Conservation (phyloP, 2,113 vertebrate genomes). For the Falcunculus frontatus region DNA sequence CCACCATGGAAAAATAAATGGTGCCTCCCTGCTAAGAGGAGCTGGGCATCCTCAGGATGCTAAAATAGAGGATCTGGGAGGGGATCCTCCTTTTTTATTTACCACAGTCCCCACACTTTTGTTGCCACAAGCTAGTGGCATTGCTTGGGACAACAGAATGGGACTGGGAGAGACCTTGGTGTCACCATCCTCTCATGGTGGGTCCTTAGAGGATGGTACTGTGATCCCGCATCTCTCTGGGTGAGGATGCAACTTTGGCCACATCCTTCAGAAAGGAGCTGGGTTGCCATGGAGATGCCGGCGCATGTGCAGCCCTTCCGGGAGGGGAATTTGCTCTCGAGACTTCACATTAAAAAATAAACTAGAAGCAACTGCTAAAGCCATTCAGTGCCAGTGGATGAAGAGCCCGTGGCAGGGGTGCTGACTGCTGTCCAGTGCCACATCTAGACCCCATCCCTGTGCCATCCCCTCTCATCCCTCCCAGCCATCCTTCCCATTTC, state of each 20-base stretch:
- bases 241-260: background rate
- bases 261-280: background rate
- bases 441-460: background rate
- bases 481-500: background rate
- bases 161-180: background rate
- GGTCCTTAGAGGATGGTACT: background rate
- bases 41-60: background rate
- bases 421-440: fast-evolving
- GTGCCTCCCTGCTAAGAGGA: background rate
- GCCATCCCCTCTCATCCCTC: background rate
- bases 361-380: background rate
- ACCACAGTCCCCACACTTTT: background rate
- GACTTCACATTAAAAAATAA: background rate
- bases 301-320: background rate
- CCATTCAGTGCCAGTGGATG: background rate
- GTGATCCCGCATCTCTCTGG: background rate
- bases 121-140: background rate
- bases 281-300: constrained; percentile 32
- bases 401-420: fast-evolving
- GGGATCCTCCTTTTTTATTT: background rate
- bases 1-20: background rate
- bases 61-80: background rate
- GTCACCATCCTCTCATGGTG: background rate
- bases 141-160: background rate
- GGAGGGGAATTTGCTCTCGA: background rate